Conservation (phyloP, 2,797 vertebrate genomes). For the Pseudomugil gertrudae region DNA sequence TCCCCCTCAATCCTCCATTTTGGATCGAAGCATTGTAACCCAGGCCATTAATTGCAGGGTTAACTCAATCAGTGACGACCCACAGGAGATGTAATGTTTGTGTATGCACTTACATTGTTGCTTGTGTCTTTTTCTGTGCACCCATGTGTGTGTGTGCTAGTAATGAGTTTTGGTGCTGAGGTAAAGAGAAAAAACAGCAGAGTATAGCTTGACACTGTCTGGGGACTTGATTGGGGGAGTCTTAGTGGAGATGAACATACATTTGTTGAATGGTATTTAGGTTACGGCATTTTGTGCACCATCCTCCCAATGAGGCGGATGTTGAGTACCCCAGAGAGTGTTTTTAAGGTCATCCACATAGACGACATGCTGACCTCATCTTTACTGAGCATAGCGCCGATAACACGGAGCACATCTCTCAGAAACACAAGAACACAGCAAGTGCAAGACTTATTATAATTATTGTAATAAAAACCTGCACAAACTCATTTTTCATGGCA, state of each 20-base stretch:
- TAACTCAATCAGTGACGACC: conserved; percentile 74
- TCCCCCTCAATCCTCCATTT: conserved; percentile 60
- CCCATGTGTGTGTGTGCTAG: conserved; percentile 19
- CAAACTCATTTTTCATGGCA: conserved; percentile 28
- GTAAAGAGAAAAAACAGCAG: conserved; percentile 62
- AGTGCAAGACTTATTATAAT: conserved; percentile 22
- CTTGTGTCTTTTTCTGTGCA: conserved; percentile 8
- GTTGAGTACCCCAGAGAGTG: conserved; percentile 64
- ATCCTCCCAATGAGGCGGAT: conserved; percentile 53
- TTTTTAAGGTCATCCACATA: conserved; percentile 51
- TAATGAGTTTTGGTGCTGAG: conserved; percentile 74
- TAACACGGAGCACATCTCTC: conserved; percentile 10
- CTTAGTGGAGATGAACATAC: conserved; percentile 48
- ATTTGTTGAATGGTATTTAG: conserved; percentile 47
- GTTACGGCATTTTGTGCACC: conserved; percentile 37
- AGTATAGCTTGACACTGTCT: conserved; percentile 41
- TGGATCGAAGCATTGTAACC: conserved; percentile 73
- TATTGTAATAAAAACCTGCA: conserved; percentile 29
- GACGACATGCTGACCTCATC: conserved; percentile 55
- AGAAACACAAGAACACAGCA: background rate
- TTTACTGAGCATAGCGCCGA: conserved; percentile 18
- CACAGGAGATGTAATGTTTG: conserved; percentile 45
- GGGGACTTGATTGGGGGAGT: conserved; percentile 45
- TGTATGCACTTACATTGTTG: conserved; percentile 12
- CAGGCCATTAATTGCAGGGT: conserved; percentile 63